Conservation (phyloP, 2,797 vertebrate genomes). For the Rhabdophis nuchalis region DNA sequence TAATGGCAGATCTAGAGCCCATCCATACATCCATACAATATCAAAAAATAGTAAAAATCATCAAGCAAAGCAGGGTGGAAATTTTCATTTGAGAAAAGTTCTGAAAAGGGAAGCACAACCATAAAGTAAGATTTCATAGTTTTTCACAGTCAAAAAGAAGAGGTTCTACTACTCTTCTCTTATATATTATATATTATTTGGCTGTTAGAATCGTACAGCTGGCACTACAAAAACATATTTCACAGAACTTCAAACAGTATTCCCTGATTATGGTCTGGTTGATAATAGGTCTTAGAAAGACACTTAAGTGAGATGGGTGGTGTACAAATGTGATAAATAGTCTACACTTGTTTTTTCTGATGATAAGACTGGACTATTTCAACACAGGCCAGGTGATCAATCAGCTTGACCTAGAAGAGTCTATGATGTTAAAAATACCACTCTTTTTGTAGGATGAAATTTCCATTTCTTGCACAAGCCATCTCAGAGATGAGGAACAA, state of each 20-base stretch:
- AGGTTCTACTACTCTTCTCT: neutral
- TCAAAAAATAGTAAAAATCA: neutral
- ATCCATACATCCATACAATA: neutral
- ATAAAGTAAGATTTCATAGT: neutral
- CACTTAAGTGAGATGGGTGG: neutral
- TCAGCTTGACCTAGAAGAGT: neutral
- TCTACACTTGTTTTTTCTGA: neutral
- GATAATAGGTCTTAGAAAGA: neutral
- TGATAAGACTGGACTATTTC: neutral
- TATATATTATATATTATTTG: neutral
- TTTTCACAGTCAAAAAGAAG: neutral
- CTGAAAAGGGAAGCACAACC: neutral
- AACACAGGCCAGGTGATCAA: neutral
- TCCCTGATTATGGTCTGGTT: neutral
- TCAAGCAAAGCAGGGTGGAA: neutral
- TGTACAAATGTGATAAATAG: neutral
- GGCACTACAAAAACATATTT: neutral
- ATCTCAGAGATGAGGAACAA: neutral
- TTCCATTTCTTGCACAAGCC: neutral
- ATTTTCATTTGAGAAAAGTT: neutral
- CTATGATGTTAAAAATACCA: neutral
- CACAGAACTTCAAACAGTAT: neutral
- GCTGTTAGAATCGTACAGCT: neutral
- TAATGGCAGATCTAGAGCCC: neutral
- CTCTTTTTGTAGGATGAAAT: neutral